These are phyloP conservation scores for Malacoctenus gilli DNA, from an alignment of 2,797 vertebrate genomes.

Conservation along the genomic window DNA sequence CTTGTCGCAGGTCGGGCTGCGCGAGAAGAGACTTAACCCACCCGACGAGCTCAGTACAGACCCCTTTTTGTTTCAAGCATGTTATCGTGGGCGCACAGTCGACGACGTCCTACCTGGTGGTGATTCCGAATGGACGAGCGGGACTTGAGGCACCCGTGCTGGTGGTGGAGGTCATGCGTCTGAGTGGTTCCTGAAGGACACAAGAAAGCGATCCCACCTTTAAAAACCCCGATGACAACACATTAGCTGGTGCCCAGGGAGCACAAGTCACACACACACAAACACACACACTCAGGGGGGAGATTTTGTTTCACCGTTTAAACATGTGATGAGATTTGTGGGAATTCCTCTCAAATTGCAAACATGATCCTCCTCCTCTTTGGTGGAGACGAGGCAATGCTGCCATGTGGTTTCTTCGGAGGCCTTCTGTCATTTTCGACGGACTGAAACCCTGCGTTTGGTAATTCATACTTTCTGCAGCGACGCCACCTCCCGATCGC, in stretches of 20 bases:
- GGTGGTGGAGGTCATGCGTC: slow-evolving; percentile 61
- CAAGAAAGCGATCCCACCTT: slow-evolving; percentile 62
- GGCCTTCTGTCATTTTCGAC: background rate
- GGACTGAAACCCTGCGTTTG: background rate
- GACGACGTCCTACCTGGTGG: slow-evolving; percentile 24
- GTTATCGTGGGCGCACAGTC: no score
- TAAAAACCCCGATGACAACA: slow-evolving; percentile 56
- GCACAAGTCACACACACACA: slow-evolving; percentile 27
- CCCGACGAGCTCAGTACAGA: no score
- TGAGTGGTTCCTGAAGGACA: slow-evolving; percentile 61
- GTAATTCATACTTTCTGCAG: slow-evolving; percentile 19
- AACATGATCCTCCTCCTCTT: slow-evolving; percentile 16
- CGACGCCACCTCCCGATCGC: background rate
- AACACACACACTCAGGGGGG: slow-evolving; percentile 16
- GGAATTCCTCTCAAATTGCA: slow-evolving; percentile 52
- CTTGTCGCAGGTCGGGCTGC: no score
- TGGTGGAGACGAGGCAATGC: background rate
- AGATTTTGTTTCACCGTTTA: slow-evolving; percentile 47
- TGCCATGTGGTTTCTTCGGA: background rate
- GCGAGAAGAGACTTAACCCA: no score
- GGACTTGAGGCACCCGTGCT: slow-evolving; percentile 48
- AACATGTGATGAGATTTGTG: slow-evolving; percentile 57
- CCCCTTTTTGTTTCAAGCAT: no score
- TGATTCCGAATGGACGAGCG: slow-evolving; percentile 38
- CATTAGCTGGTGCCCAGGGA: slow-evolving; percentile 55